Evolutionary conservation across 2,797 vertebrate genomes (phyloP).

Genomic region (Macrochelys suwanniensis): DNA sequence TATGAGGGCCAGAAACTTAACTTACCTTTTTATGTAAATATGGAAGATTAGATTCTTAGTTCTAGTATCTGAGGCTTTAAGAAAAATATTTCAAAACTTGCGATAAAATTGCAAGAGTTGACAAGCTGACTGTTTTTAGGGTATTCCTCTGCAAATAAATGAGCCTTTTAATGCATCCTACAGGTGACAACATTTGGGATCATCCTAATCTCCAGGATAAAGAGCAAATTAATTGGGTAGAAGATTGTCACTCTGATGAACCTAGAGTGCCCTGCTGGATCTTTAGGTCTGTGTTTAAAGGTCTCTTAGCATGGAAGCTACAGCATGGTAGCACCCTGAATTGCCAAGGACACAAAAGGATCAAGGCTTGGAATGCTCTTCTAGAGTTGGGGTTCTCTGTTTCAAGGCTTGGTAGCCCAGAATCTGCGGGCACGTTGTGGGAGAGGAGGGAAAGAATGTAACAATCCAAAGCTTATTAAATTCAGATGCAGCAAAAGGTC

Average conservation of each 20-base stretch:
- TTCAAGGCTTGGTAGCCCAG: neutral
- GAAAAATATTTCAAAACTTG: neutral
- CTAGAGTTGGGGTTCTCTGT: neutral
- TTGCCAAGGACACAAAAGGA: neutral
- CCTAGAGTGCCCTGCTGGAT: neutral
- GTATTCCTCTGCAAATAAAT: neutral
- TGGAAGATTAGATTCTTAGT: neutral
- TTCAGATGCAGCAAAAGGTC: neutral
- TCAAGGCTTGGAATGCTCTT: neutral
- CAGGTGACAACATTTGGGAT: neutral
- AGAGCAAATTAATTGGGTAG: neutral
- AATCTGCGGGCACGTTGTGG: neutral
- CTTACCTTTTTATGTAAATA: neutral
- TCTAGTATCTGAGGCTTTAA: neutral
- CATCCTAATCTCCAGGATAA: neutral
- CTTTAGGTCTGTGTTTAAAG: neutral
- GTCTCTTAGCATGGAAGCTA: neutral
- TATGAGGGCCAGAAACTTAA: neutral
- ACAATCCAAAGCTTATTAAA: neutral
- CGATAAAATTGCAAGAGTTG: neutral
- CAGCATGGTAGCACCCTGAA: neutral
- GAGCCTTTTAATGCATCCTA: neutral
- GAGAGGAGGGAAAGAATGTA: neutral
- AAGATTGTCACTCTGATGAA: neutral
- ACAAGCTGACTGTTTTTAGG: neutral